Evolutionary conservation across 2,113 vertebrate genomes (phyloP), one percentile per base, ranked within the genome.

Genomic region (Etia nguti): DNA sequence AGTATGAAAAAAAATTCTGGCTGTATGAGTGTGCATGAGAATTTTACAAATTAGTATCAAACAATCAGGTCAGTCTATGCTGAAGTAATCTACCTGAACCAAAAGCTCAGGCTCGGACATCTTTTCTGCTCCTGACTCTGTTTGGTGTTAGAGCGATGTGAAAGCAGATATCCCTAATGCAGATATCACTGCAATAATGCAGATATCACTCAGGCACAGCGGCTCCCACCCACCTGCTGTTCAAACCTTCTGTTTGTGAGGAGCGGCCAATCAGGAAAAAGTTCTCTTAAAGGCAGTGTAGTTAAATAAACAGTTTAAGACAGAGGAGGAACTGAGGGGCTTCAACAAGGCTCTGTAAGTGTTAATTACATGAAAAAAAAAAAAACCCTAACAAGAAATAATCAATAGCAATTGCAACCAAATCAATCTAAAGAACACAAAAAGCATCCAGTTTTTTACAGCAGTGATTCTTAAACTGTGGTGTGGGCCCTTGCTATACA

Each of bases 131-230:
- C 65, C 20, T 0, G 38, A 43, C 38, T 43, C n/a, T 43, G 65
- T 70, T 70, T 43, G 65, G 36, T 70, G 36, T 43, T 36, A 0
- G 3, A 6, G 41, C 2, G 0, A 70, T 43, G 36, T 43, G 1
- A 43, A 24, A 43, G n/a, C n/a, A 41, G n/a, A 43, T 24, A 70
- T 70, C 12, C 3, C 0, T 70, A 1, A 24, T 43, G 43, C 15
- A 62, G 59, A 62, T 62, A 62, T 36, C 18, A 36, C 59, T 62
- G 18, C 59, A 62, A 4, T 1, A 62, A 36, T 62, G 59, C 59
- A 62, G 18, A 36, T 62, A 62, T 62, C 7, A 15, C 65, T 43
- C 65, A 70, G n/a, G 4, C n/a, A 16, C 38, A 43, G 7, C 0
- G 2, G 65, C 12, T 43, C n/a, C n/a, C 65, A 10, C 38, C 38